Percentiles rank a stretch among this genome's conserved stretches.
Conservation (phyloP, 2,888 invertebrate species). For the Eremobia ochroleuca region DNA sequence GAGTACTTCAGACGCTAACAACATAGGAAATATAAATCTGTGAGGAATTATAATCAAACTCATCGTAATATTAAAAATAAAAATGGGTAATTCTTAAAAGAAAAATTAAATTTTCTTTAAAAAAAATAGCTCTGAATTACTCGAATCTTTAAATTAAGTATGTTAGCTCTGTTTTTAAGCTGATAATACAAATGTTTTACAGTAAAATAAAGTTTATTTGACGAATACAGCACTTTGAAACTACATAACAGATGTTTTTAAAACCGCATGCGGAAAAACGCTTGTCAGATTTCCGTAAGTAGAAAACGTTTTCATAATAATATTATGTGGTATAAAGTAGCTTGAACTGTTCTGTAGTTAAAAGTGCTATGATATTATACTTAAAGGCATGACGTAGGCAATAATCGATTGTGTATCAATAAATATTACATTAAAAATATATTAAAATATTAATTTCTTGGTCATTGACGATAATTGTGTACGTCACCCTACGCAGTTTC, state of each 20-base stretch:
- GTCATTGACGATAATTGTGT: conserved; percentile 19
- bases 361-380: conserved; percentile 47
- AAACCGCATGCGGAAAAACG: not conserved
- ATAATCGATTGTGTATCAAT: not conserved
- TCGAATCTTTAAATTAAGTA: conserved; percentile 62
- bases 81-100: conserved; percentile 7
- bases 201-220: conserved; percentile 54
- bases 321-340: not conserved
- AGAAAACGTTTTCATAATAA: conserved; percentile 24
- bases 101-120: not conserved
- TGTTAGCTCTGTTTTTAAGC: conserved; percentile 58
- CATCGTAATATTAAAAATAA: not conserved
- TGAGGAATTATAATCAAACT: not conserved
- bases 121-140: conserved; percentile 35
- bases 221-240: conserved; percentile 54
- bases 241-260: conserved; percentile 5
- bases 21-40: not conserved
- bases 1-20: conserved; percentile 44
- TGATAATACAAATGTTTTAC: conserved; percentile 59
- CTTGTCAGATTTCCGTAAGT: not conserved
- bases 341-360: conserved; percentile 42
- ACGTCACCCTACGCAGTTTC: conserved; percentile 7
- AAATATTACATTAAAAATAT: not conserved
- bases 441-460: not conserved
- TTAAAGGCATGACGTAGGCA: not conserved